phyloP scores from a whole-genome alignment of 2,797 vertebrate genomes.

The Micrastur ruficollis region DNA sequence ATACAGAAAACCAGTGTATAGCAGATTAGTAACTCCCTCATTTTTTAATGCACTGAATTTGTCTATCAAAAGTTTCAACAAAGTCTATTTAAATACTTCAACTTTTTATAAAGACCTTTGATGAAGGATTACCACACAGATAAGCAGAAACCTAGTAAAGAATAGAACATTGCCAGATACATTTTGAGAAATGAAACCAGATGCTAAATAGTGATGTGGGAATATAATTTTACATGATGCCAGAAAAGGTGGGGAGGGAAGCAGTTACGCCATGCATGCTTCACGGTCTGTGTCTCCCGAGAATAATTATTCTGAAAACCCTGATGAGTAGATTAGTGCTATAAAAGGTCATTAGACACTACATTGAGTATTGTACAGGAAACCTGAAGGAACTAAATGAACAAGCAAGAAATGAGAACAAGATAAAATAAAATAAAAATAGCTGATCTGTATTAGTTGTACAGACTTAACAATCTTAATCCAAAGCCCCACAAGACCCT shows the following conservation, averaged over 20 bases:
- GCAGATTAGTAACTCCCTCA: background rate
- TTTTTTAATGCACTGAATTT: background rate
- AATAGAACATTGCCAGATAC: background rate
- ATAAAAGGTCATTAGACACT: background rate
- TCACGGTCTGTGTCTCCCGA: background rate
- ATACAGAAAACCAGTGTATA: background rate
- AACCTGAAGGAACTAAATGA: background rate
- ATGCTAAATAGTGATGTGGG: background rate
- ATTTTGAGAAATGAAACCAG: background rate
- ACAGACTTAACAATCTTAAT: background rate
- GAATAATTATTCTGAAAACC: conserved; percentile 4
- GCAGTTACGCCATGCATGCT: background rate
- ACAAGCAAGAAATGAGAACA: background rate
- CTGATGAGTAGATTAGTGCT: background rate
- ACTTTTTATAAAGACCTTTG: background rate
- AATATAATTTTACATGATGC: background rate
- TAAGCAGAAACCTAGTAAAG: background rate
- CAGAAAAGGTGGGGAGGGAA: background rate
- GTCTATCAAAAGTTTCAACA: background rate
- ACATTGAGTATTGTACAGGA: background rate
- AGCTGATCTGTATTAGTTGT: background rate
- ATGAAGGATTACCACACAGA: background rate
- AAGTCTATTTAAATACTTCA: background rate
- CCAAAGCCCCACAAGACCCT: background rate
- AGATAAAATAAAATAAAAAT: background rate